phyloP scores from a whole-genome alignment of 2,113 vertebrate genomes.

The Oreotrochilus melanogaster region DNA sequence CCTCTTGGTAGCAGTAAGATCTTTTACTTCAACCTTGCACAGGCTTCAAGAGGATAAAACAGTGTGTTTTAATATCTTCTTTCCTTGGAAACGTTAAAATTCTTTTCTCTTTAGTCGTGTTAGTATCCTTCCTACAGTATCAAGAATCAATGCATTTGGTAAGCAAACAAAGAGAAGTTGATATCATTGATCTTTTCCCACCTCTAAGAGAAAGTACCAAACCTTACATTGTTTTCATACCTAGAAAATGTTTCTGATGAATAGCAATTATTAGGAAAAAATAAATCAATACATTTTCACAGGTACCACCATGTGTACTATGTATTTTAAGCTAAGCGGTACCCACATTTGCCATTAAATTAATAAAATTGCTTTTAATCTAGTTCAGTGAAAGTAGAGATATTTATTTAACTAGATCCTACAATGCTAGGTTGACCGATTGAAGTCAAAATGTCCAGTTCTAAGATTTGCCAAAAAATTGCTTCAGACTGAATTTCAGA shows the following conservation, averaged over 20 bases:
- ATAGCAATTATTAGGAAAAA: neutral
- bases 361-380: neutral
- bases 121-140: neutral
- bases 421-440: neutral
- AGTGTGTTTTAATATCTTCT: neutral
- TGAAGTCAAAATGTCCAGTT: neutral
- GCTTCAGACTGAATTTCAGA: too few relatives aligned
- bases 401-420: neutral
- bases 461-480: neutral
- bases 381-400: neutral
- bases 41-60: neutral
- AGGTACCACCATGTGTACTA: neutral
- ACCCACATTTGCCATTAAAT: neutral
- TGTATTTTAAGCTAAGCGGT: neutral
- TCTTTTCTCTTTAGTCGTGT: neutral
- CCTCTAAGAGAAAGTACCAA: neutral
- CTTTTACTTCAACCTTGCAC: conserved; percentile 1
- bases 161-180: neutral
- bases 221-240: neutral
- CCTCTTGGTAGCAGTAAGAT: conserved; percentile 10
- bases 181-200: neutral
- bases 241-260: neutral
- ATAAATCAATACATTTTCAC: neutral
- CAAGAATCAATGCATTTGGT: neutral
- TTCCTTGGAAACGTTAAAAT: neutral